Base-by-base conservation (phyloP, 2,113 vertebrate species). In the Anolis carolinensis region DNA sequence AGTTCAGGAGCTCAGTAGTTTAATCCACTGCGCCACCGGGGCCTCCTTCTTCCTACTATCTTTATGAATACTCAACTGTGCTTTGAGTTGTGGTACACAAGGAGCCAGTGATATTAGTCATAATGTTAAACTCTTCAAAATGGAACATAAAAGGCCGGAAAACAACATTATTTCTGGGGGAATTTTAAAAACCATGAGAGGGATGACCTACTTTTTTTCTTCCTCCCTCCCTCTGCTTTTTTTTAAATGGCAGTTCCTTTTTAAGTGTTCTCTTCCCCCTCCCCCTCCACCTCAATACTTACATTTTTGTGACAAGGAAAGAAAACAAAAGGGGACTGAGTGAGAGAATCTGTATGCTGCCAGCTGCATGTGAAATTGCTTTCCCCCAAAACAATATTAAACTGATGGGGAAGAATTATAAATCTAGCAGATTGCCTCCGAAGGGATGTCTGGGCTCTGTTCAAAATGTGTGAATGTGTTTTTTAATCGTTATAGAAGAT, bases 351-450 rank as follows among this genome's bases (percentile, higher is more conserved):
- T 85, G 75, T 39, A 82, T 88, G 85, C 81, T 93, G 88, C 88
- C 79, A 81, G 73, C 76, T 74, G 3, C 67, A 81, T 82, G 92
- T 92, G 90, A 92, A 93, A 88, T 87, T 94, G 85, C 90, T 93
- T 95, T 92, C 90, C 91, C 91, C 82, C 93, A 86, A 93, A 93
- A 92, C 93, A 92, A 94, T 93, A 92, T 87, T 92, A 89, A 94
- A 92, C 82, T 23, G 48, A 79, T 30, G 62, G 88, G 91, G 68
- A 92, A 87, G 92, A 90, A 93, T 93, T 93, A 93, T 93, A 93
- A 92, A 94, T 94, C 91, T 90, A 87, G 84, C 36, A 94, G 88
- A 94, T 94, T 93, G 92, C 82, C 90, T 81, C 84, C 91, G 88
- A 91, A 93, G 80, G 75, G 87, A 91, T 91, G 90, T 92, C 91